Base-by-base conservation (phyloP, 2,888 invertebrate species). In the Leptopilina syphax region DNA sequence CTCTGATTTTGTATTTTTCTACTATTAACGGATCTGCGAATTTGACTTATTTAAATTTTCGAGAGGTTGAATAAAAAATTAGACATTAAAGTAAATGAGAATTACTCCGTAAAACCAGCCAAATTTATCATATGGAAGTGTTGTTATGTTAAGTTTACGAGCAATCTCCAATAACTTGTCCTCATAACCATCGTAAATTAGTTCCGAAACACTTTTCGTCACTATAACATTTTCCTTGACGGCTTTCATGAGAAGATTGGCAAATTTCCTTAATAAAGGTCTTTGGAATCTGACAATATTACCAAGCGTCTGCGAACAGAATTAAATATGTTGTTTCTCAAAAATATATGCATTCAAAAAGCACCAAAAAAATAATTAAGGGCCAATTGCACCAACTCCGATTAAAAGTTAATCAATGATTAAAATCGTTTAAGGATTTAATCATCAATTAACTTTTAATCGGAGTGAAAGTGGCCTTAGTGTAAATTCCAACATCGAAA, bases 91-190 rank as follows among this genome's bases (percentile, higher is more conserved):
- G 12, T 13, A 50, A 54, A 50, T 83, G 34, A 34, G 34, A 93
- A 95, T 94, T 91, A 96, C 96, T 78, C 92, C 92, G 88, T 95
- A 96, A 90, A 98, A 96, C 96, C 97, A 97, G 10, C 96, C 98
- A 91, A 98, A 98, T 87, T 94, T 96, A 54, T 94, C 95, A 86
- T 94, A 96, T 0, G 96, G 96, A 85, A 97, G 94, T 10, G 85
- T 85, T 0, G 94, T 91, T 41, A 94, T 87, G 84, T 95, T 91
- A 63, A 95, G 84, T 85, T 93, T 90, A 65, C 92, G 79, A 65
- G 94, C 93, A 82, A 95, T 85, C 84, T 94, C 89, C 67, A 98
- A 92, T 10, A 97, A 88, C 0, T 93, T 92, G 89, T 98, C 98
- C 0, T 95, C 93, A 87, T 96, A 97, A 2, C 98, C 98, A 82